Base-by-base conservation (phyloP, 2,113 vertebrate species). In the Sinocyclocheilus maitianheensis region DNA sequence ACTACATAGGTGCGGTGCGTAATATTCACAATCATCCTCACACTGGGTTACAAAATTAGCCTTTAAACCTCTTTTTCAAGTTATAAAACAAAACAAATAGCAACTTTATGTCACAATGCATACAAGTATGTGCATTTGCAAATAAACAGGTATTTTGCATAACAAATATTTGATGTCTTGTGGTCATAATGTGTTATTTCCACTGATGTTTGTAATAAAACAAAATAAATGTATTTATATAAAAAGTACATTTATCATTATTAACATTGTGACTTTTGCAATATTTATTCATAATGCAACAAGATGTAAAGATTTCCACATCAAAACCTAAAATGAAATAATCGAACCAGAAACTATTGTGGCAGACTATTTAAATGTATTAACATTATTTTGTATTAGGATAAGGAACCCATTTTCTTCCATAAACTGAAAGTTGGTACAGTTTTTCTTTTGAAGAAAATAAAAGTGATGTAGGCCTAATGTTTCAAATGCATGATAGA, bases 1-100 rank as follows among this genome's bases (percentile, higher is more conserved):
- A 51, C 22, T 24, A 81, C 77, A 74, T 79, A 82, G 51, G 24
- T 71, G 18, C 3, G 11, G 55, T 83, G 63, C 18, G n/a, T 83
- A 83, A 83, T 55, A 34, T 58, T 62, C 30, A 71, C 22, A 80
- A 26, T 71, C 18, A 71, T 37, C 24, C 53, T 55, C 8, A 43
- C 8, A 9, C 6, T 43, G 2, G 9, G 30, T 7, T 67, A 16
- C 10, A 69, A 10, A 24, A 14, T 24, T 77, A 0, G 10, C 20
- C 0, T 30, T 51, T 53, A 53, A 53, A 53, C 51, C 51, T 53
- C 51, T 16, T 51, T 63, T 80, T 16, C 2, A 16, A n/a, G 58
- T 22, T 46, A 16, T 11, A 20, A 58, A 78, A 20, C 14, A 43
- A 62, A 63, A 60, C 30, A 20, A 71, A 71, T 37, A 37, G 67